These are phyloP conservation scores for Meloidogyne exigua DNA, from an alignment of 1,140 invertebrate genomes.

Conservation along the genomic window DNA sequence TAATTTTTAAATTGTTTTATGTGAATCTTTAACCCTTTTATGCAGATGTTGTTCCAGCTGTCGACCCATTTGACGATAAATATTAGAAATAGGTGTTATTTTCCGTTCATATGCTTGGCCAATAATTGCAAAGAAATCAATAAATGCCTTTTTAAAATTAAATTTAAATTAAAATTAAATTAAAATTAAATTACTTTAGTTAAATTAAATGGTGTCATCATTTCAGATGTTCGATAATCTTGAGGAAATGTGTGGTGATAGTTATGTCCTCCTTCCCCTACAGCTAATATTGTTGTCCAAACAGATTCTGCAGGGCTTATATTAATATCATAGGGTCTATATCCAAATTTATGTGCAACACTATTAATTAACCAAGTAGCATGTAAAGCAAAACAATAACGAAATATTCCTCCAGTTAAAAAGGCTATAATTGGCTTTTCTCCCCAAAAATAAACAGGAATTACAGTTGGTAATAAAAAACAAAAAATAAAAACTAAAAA, in stretches of 20 bases:
- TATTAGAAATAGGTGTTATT: constrained; percentile 42
- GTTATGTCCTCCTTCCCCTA: constrained; percentile 55
- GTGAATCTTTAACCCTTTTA: constrained; percentile 9
- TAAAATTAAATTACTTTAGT: constrained; percentile 68
- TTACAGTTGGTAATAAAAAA: constrained; percentile 80
- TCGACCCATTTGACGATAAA: constrained; percentile 48
- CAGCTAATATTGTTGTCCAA: constrained; percentile 47
- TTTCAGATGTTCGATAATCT: constrained; percentile 85
- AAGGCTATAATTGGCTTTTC: constrained; percentile 79
- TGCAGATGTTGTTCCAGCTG: constrained; percentile 38
- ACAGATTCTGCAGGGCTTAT: constrained; percentile 70
- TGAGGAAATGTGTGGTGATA: constrained; percentile 94
- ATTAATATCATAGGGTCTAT: constrained; percentile 80
- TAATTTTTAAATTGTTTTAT: background rate
- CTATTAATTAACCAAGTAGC: constrained; percentile 89
- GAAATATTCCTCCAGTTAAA: constrained; percentile 78
- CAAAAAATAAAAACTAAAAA: constrained; percentile 78
- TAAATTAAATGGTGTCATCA: constrained; percentile 75
- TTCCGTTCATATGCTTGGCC: constrained; percentile 86
- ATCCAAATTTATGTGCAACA: constrained; percentile 71
- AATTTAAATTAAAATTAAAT: background rate
- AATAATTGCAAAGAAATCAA: constrained; percentile 76
- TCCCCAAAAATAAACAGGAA: constrained; percentile 80
- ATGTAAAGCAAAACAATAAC: constrained; percentile 83
- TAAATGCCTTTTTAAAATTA: constrained; percentile 67